Conservation (phyloP, 2,888 invertebrate genomes). For the Hedychridium roseum region DNA sequence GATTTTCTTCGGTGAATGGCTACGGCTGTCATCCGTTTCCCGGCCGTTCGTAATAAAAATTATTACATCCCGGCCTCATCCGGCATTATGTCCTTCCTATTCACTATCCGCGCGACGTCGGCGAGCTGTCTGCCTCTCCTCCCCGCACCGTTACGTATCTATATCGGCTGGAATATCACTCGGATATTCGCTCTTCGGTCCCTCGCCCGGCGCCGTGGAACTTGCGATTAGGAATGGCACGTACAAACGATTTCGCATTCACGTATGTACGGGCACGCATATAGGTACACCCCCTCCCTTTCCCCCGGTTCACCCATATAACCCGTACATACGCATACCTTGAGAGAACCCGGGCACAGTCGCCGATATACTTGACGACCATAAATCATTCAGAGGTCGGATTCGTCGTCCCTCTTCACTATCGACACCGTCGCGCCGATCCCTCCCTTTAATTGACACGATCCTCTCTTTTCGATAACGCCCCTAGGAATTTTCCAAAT, state of each 20-base stretch:
- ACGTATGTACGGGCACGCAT: not conserved
- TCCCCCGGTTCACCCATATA: not conserved
- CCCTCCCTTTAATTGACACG: conserved; percentile 19
- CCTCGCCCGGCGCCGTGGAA: not conserved
- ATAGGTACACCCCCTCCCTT: not conserved
- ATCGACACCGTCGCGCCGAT: conserved; percentile 11
- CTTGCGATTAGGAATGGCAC: not conserved
- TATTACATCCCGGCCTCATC: too few species aligned
- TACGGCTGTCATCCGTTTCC: too few species aligned
- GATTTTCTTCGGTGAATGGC: too few species aligned
- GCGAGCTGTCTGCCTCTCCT: too few species aligned
- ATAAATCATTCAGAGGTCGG: conserved; percentile 27
- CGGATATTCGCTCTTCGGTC: too few species aligned
- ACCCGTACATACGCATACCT: not conserved
- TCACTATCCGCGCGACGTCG: not conserved
- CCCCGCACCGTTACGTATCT: too few species aligned
- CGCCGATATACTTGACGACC: conserved; percentile 6
- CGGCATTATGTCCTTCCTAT: not conserved
- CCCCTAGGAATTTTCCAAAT: too few species aligned
- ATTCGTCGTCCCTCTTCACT: conserved; percentile 30
- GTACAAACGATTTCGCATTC: not conserved
- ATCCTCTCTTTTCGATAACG: conserved; percentile 7
- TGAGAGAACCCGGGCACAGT: conserved; percentile 2
- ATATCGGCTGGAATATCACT: too few species aligned
- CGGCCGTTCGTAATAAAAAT: too few species aligned